Percentiles rank a stretch among this genome's conserved stretches.
phyloP scores from a whole-genome alignment of 2,888 invertebrate genomes.

The Rotaria socialis region DNA sequence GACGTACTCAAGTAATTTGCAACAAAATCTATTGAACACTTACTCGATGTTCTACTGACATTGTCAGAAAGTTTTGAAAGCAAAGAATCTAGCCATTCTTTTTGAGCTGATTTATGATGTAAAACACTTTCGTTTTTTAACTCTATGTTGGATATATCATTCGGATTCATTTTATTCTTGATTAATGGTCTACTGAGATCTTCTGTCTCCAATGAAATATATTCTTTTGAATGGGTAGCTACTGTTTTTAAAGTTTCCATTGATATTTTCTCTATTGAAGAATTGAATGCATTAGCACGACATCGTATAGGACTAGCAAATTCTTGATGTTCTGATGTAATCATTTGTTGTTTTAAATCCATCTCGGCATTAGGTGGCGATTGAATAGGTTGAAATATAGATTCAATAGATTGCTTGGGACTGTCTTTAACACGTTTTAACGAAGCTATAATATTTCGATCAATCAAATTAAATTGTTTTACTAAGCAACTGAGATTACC shows the following conservation, averaged over 20 bases:
- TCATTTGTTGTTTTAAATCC: background rate
- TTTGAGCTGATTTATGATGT: background rate
- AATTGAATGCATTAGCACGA: background rate
- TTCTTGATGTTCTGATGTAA: background rate
- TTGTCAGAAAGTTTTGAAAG: background rate
- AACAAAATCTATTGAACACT: background rate
- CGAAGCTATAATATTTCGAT: background rate
- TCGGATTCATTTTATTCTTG: background rate
- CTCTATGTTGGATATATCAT: background rate
- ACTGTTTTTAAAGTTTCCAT: background rate
- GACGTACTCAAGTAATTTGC: too few relatives aligned
- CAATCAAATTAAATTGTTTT: background rate
- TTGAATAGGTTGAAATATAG: background rate
- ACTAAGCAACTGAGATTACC: background rate
- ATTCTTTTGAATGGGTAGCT: background rate
- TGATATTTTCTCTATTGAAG: background rate
- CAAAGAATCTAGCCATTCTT: background rate
- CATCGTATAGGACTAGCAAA: background rate
- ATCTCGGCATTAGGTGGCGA: background rate
- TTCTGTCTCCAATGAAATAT: background rate
- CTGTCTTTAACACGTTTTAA: background rate
- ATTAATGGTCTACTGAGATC: background rate
- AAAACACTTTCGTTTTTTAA: background rate
- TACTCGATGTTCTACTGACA: background rate
- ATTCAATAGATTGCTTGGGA: background rate